phyloP scores from a whole-genome alignment of 2,888 invertebrate genomes.

The Dexiosoma caninum region DNA sequence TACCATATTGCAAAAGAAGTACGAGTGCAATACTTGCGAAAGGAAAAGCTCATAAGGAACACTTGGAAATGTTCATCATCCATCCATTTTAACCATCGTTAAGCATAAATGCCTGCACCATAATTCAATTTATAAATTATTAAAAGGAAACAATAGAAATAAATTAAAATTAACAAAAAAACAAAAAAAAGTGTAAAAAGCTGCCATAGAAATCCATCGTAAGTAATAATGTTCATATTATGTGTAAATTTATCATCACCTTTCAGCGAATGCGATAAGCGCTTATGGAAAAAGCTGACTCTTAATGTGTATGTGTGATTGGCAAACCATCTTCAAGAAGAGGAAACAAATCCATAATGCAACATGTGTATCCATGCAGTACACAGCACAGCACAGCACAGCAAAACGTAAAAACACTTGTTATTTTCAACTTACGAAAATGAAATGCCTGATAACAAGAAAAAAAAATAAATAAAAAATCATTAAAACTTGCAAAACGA shows the following conservation, averaged over 20 bases:
- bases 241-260: conserved; percentile 50
- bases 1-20: neutral
- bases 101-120: neutral
- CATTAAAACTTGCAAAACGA: conserved; percentile 14
- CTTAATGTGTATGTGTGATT: too few relatives aligned
- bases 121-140: neutral
- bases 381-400: neutral
- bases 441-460: conserved; percentile 33
- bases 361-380: conserved; percentile 20
- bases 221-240: conserved; percentile 26
- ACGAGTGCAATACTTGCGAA: neutral
- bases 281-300: too few relatives aligned
- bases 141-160: neutral
- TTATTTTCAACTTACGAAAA: conserved; percentile 30
- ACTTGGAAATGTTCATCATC: conserved; percentile 6
- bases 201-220: neutral
- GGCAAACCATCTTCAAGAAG: neutral
- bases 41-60: conserved; percentile 8
- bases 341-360: conserved; percentile 23
- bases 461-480: conserved; percentile 16
- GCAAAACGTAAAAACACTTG: conserved; percentile 48
- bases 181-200: neutral
- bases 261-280: neutral
- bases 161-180: neutral
- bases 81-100: neutral